Base-by-base conservation (phyloP, 1,140 invertebrate genomes). In the Reticulitermes speratus region DNA sequence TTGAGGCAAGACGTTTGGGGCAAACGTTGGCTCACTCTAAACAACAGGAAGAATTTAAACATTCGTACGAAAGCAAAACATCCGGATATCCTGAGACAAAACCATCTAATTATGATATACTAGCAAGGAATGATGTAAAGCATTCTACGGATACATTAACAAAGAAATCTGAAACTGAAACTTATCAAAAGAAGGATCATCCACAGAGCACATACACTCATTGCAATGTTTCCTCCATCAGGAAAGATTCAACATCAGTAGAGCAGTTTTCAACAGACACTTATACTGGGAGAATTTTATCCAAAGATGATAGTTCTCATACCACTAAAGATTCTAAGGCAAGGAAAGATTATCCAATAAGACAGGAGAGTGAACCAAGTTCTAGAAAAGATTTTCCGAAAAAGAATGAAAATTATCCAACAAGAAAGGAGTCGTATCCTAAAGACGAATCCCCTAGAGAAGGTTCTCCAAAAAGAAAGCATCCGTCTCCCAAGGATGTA, bases 1-100 rank as follows among this genome's bases (percentile, higher is more conserved):
- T 90, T 87, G 90, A 91, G 84, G 88, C 86, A 44, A 88, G 88
- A 65, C 88, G 86, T 83, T 5, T 86, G 86, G 75, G 21, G 16
- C 84, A 45, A 84, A 84, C 9, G 55, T 30, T 48, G 45, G 21
- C 25, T 11, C 84, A 19, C 6, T 52, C 52, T n/a, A 9, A 7
- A 16, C n/a, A 75, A 30, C 25, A 25, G 9, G 65, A 75, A 75
- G 9, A n/a, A 11, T 75, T 75, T 16, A 16, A n/a, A 6, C 25
- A 30, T 25, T 6, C 65, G 8, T 30, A 30, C 14, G 65, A 75
- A 16, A 0, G 11, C n/a, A 30, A 30, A 75, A 75, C 65, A n/a
- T 75, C 25, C n/a, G 65, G n/a, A 8, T 30, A 75, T 30, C 65
- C 0, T 75, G 25, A 85, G 3, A 85, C 21, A 85, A 8, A 8